A percentile compares a stretch with the other conserved stretches of the same genome.
Conservation (phyloP, 2,113 vertebrate species). For the Anhinga anhinga region DNA sequence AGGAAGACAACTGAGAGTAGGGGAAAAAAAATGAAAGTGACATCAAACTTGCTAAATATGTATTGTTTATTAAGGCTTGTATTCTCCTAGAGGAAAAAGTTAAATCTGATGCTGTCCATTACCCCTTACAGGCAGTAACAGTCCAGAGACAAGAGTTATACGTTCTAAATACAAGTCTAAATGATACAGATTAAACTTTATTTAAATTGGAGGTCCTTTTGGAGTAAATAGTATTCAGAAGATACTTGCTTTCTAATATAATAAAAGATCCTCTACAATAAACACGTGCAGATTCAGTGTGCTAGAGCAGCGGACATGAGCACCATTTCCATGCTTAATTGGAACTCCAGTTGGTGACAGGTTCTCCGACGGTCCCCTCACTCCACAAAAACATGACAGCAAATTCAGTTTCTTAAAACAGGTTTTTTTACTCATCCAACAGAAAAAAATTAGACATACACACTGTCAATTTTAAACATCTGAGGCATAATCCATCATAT, state of each 20-base stretch:
- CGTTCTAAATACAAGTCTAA: conserved; percentile 82
- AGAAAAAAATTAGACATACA: conserved; percentile 62
- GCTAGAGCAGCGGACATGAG: conserved; percentile 73
- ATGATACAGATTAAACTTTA: conserved; percentile 73
- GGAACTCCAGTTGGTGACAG: conserved; percentile 79
- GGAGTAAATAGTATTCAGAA: conserved; percentile 78
- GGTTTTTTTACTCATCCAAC: conserved; percentile 69
- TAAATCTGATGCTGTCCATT: conserved; percentile 73
- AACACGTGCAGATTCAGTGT: conserved; percentile 76
- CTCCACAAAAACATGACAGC: conserved; percentile 79
- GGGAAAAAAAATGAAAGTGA: conserved; percentile 67
- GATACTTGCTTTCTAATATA: conserved; percentile 78
- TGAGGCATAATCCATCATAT: conserved; percentile 85
- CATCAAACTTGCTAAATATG: conserved; percentile 80
- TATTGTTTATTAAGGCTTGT: conserved; percentile 94
- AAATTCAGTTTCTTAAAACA: conserved; percentile 81
- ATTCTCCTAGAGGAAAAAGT: conserved; percentile 83
- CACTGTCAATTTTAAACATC: conserved; percentile 74
- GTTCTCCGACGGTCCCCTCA: conserved; percentile 80
- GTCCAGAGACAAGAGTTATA: conserved; percentile 80
- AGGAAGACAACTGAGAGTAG: background rate
- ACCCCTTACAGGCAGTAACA: conserved; percentile 77
- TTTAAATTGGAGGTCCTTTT: conserved; percentile 75
- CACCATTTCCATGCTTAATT: conserved; percentile 78
- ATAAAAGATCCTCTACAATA: conserved; percentile 78